phyloP scores from a whole-genome alignment of 2,797 vertebrate genomes.

The Merluccius polli region DNA sequence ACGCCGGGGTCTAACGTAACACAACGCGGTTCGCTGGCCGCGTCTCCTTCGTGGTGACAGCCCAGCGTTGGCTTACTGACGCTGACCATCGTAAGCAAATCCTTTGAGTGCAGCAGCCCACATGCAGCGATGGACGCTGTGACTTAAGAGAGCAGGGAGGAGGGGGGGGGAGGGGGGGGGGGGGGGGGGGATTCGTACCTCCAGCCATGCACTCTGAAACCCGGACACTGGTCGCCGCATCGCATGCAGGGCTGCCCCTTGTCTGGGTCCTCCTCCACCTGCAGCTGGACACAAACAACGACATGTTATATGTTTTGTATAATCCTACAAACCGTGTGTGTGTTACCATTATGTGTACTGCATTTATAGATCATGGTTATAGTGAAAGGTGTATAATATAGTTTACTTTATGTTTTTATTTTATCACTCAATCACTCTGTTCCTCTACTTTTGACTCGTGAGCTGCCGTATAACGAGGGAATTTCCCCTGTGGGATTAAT shows the following conservation, averaged over 20 bases:
- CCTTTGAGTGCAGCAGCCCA: background rate
- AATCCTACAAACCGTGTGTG: no score
- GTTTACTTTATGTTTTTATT: no score
- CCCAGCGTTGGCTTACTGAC: background rate
- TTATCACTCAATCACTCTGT: no score
- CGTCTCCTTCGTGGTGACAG: background rate
- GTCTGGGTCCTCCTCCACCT: conserved; percentile 81
- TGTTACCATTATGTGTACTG: no score
- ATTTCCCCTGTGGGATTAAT: no score
- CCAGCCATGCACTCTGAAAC: conserved; percentile 87
- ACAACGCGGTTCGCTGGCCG: background rate
- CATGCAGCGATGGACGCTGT: background rate
- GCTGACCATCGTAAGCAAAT: background rate
- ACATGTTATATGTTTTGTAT: no score
- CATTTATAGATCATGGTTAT: no score
- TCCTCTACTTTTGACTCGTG: no score
- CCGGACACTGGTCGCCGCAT: conserved; percentile 87
- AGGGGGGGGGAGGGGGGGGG: background rate
- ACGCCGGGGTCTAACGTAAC: background rate
- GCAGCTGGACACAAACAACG: conserved; percentile 46
- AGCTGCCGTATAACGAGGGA: no score
- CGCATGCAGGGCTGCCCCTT: conserved; percentile 84
- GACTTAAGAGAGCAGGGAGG: background rate
- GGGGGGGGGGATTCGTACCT: conserved; percentile 66
- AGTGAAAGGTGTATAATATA: no score